These are phyloP conservation scores for Oceanodroma tethys DNA, from an alignment of 2,113 vertebrate genomes.

Conservation along the genomic window DNA sequence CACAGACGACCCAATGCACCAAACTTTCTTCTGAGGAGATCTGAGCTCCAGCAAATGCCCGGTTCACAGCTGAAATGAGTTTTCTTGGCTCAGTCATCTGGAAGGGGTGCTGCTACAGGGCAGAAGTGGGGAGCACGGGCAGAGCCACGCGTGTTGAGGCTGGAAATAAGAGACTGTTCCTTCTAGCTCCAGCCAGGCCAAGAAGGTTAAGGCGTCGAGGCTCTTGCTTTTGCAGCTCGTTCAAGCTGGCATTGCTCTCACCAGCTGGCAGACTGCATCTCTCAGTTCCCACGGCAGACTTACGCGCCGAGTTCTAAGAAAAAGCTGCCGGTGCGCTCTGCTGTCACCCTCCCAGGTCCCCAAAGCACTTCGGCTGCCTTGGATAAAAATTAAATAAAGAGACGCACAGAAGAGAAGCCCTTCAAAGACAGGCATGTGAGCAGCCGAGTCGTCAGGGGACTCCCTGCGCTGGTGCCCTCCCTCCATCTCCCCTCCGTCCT, in stretches of 20 bases:
- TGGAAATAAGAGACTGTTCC: not conserved
- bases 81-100: not conserved
- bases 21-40: not conserved
- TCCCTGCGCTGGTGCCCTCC: not conserved
- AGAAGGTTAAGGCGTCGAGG: not conserved
- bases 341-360: not conserved
- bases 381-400: slow-evolving; percentile 50
- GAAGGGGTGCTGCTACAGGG: not conserved
- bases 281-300: not conserved
- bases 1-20: not conserved
- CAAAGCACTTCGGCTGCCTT: not conserved
- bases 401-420: not conserved
- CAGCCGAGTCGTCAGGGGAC: slow-evolving; percentile 27
- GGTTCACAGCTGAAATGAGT: not conserved
- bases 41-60: not conserved
- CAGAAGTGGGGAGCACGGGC: not conserved
- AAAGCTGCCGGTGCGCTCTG: not conserved
- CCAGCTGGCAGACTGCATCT: not conserved
- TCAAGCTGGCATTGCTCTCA: not conserved
- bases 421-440: not conserved
- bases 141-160: not conserved
- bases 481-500: not conserved
- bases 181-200: not conserved
- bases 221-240: not conserved
- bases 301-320: not conserved